A percentile compares a stretch with the other conserved stretches of the same genome.
Evolutionary conservation across 2,888 invertebrate genomes (phyloP).

Genomic region (Chirona hameri): DNA sequence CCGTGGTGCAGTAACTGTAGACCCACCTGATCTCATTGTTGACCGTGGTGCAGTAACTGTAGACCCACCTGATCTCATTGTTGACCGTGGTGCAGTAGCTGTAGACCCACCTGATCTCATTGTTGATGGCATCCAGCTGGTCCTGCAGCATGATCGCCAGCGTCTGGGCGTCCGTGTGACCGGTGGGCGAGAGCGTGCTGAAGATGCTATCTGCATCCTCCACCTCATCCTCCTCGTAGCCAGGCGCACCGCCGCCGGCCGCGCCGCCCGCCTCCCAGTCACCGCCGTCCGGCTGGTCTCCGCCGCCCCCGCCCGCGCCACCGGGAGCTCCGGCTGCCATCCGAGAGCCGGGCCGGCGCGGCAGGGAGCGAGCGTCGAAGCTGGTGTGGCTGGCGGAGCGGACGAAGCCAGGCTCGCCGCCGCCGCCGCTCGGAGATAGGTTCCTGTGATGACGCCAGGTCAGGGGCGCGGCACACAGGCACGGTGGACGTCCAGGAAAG

Average conservation of each 20-base stretch:
- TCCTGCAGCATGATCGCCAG: conserved; percentile 98
- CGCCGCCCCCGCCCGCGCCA: no score
- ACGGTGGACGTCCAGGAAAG: no score
- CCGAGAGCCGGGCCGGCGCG: conserved; percentile 53
- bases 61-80: no score
- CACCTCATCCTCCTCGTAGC: conserved; percentile 13
- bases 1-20: no score
- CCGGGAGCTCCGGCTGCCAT: conserved; percentile 43
- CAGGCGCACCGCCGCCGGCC: conserved; percentile 66
- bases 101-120: conserved; percentile 81
- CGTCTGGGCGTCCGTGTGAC: conserved; percentile 87
- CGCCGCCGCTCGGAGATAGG: conserved; percentile 36
- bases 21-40: no score
- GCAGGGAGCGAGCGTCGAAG: conserved; percentile 71
- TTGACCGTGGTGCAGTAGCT: no score
- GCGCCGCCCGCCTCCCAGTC: conserved; percentile 80
- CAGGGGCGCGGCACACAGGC: no score
- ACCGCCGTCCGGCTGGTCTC: conserved; percentile 59
- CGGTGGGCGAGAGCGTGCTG: conserved; percentile 60
- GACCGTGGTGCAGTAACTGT: no score
- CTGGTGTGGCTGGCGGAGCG: conserved; percentile 57
- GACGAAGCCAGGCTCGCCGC: conserved; percentile 36
- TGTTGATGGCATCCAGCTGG: conserved; percentile 98
- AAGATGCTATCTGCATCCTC: conserved; percentile 65
- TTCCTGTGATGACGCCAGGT: conserved; percentile 73